Percentiles rank a stretch among this genome's conserved stretches.
These are phyloP conservation scores for Megathymus violae DNA, from an alignment of 1,140 invertebrate genomes.

Conservation along the genomic window DNA sequence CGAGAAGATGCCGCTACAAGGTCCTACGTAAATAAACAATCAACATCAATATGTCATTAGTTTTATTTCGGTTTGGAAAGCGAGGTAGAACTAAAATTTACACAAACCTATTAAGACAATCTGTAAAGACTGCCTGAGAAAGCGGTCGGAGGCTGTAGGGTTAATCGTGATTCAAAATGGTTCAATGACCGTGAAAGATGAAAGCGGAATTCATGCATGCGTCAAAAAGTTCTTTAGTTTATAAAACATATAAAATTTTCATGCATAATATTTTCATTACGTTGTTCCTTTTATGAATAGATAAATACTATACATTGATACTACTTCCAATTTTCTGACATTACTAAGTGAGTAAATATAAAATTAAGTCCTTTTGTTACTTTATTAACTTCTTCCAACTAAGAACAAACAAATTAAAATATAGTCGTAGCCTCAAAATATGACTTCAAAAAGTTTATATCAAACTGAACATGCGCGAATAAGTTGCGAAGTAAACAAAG, in stretches of 20 bases:
- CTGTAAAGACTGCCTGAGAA: constrained; percentile 38
- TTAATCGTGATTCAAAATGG: constrained; percentile 48
- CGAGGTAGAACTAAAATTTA: too few species aligned
- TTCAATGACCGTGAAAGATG: constrained; percentile 60
- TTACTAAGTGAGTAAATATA: constrained; percentile 7
- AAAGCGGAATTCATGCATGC: constrained; percentile 24
- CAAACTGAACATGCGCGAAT: constrained; percentile 72
- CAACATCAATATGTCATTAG: too few species aligned
- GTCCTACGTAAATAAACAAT: too few species aligned
- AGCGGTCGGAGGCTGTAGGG: constrained; percentile 50
- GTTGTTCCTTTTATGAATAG: too few species aligned
- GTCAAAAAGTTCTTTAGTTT: not conserved
- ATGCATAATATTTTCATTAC: too few species aligned
- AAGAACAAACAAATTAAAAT: constrained; percentile 30
- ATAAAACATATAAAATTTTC: too few species aligned
- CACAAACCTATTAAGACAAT: too few species aligned
- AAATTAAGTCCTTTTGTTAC: constrained; percentile 4
- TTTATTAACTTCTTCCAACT: constrained; percentile 20
- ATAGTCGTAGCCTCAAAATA: constrained; percentile 22
- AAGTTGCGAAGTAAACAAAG: constrained; percentile 74
- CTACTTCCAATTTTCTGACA: not conserved
- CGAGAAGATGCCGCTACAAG: too few species aligned
- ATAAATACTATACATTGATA: not conserved
- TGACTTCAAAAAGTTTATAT: constrained; percentile 52
- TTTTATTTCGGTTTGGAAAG: too few species aligned